Evolutionary conservation across 2,888 invertebrate species (phyloP).

Genomic region (Mythimna ferrago): DNA sequence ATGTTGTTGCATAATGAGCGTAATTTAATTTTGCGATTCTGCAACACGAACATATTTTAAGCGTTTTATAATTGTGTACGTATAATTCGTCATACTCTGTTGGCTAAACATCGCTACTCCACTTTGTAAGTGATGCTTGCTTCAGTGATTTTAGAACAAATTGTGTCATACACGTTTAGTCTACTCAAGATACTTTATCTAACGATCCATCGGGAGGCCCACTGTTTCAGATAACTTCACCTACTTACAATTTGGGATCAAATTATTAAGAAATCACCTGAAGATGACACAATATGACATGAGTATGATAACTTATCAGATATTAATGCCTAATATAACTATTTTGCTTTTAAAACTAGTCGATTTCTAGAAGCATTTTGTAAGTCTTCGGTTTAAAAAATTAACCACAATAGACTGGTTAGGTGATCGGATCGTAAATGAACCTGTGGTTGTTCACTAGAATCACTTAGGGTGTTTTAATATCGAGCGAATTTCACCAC

Average conservation of each 20-base stretch:
- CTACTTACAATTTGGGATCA: conserved; percentile 17
- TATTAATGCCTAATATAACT: background rate
- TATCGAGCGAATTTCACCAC: no score
- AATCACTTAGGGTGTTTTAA: no score
- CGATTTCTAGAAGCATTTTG: background rate
- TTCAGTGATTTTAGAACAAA: conserved; percentile 53
- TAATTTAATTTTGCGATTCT: conserved; percentile 54
- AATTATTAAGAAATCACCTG: conserved; percentile 38
- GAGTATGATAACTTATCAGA: conserved; percentile 5
- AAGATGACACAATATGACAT: background rate
- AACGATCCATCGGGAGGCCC: conserved; percentile 25
- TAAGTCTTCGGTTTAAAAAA: background rate
- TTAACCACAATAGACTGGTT: background rate
- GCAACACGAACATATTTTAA: conserved; percentile 41
- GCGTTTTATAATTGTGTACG: conserved; percentile 56
- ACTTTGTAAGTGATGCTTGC: conserved; percentile 44
- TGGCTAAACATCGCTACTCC: conserved; percentile 52
- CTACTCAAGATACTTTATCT: conserved; percentile 49
- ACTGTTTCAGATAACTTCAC: conserved; percentile 34
- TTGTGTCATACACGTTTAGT: conserved; percentile 51
- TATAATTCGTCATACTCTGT: conserved; percentile 62
- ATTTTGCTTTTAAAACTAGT: background rate
- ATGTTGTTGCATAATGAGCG: conserved; percentile 51
- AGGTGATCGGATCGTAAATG: background rate
- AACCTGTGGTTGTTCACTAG: no score